Evolutionary conservation across 2,888 invertebrate species (phyloP), one percentile per base, ranked within the genome.

Genomic region (Corbicula japonica): DNA sequence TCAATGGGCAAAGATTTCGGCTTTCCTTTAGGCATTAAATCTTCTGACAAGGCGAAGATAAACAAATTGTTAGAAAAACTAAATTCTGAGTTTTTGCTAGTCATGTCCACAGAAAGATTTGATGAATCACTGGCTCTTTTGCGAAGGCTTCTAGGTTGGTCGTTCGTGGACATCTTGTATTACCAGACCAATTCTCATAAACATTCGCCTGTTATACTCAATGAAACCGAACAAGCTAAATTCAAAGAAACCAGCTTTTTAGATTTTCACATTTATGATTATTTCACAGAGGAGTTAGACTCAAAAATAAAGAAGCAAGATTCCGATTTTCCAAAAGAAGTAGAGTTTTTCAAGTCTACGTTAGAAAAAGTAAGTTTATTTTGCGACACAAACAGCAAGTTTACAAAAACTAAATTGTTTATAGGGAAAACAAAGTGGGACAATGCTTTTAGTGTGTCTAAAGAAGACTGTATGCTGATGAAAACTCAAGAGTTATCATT

Each of bases 41-140:
- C n/a, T 12, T 48, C 6, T 3, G 60, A 72, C 35, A 66, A 28
- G 8, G 44, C 46, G 4, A 61, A 28, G 26, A 83, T 83, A 21
- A n/a, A 54, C 15, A 18, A 52, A 12, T 74, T 71, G 23, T 54
- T 83, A 21, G 28, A 48, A 1, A 4, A 69, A 15, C 35, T 79
- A 18, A 60, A 73, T 23, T 56, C 52, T 41, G 66, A 73, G 4
- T 83, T 83, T 34, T 26, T 48, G 26, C 60, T 83, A 23, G 73
- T 83, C 12, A 44, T 83, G 50, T 46, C 76, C 10, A 70, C 61
- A 41, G 82, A 83, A 12, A 62, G 63, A 28, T 79, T 83, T 56
- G 82, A 83, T 23, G 82, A 83, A 62, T 79, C 78, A 41, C 34
- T 83, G 0, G 65, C 76, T 8, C 35, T 83, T 28, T 52, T 83